Evolutionary conservation across 2,113 vertebrate genomes (phyloP).

Genomic region (Passer montanus): DNA sequence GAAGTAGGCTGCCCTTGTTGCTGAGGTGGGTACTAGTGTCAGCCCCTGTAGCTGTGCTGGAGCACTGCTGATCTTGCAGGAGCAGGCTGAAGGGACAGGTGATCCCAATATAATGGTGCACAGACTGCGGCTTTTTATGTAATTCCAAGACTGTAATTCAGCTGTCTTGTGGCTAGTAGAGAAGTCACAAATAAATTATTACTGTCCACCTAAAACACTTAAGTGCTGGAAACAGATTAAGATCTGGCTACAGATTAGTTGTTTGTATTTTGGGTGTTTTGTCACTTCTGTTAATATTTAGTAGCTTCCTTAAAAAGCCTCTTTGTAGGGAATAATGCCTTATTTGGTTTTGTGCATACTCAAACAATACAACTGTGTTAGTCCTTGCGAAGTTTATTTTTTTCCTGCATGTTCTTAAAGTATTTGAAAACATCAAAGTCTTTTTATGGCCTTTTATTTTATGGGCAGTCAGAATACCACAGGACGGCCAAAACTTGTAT

Average conservation of each 20-base stretch:
- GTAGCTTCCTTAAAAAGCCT: neutral
- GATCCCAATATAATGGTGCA: rapidly evolving
- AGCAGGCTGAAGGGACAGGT: rapidly evolving
- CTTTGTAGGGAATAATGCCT: neutral
- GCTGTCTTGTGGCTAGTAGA: neutral
- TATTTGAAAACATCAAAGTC: neutral
- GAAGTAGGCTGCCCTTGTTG: rapidly evolving
- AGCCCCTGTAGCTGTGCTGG: neutral
- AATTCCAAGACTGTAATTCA: neutral
- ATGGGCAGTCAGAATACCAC: neutral
- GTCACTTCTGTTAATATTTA: neutral
- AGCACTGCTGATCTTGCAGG: neutral
- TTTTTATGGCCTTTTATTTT: conserved; percentile 17
- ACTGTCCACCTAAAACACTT: neutral
- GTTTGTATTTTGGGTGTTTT: neutral
- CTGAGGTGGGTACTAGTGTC: neutral
- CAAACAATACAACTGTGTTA: neutral
- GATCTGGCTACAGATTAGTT: neutral
- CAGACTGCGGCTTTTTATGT: neutral
- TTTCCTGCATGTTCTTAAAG: neutral
- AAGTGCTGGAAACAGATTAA: neutral
- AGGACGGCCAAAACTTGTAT: neutral
- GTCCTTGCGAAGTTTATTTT: neutral
- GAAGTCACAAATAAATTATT: neutral
- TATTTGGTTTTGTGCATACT: neutral